Evolutionary conservation across 2,888 invertebrate species (phyloP).

Genomic region (Resseliella maxima): DNA sequence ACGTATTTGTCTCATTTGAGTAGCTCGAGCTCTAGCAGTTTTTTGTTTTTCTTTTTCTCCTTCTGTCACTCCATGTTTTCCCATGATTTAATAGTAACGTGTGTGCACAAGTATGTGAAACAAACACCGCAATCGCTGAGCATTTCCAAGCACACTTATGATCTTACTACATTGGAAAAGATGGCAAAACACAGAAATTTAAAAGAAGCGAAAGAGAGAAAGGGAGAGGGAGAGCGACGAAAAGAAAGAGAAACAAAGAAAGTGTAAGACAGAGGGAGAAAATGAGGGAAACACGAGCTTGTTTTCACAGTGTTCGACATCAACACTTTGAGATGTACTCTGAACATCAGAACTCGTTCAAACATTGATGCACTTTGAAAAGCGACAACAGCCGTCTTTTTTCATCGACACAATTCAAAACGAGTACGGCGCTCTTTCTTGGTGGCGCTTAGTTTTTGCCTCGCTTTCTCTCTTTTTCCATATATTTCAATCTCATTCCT

Average conservation of each 20-base stretch:
- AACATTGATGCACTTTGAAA: slow-evolving; percentile 29
- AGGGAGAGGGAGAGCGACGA: too few relatives aligned
- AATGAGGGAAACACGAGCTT: neutral
- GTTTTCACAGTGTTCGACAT: neutral
- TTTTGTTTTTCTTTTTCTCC: neutral
- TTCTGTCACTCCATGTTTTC: neutral
- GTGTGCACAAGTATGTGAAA: slow-evolving; percentile 28
- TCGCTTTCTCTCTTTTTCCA: neutral
- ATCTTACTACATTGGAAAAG: neutral
- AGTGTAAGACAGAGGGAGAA: too few relatives aligned
- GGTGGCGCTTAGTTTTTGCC: neutral
- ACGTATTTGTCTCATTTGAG: slow-evolving; percentile 48
- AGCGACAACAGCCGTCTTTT: neutral
- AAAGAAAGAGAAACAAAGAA: too few relatives aligned
- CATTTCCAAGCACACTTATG: slow-evolving; percentile 36
- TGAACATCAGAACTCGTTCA: slow-evolving; percentile 29
- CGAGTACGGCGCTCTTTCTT: neutral
- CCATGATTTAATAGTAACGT: slow-evolving; percentile 39
- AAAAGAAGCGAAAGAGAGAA: too few relatives aligned
- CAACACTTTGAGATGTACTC: neutral
- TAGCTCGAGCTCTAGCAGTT: neutral
- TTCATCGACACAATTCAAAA: slow-evolving; percentile 45
- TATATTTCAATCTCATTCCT: neutral
- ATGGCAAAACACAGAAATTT: too few relatives aligned
- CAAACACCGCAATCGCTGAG: slow-evolving; percentile 1